phyloP scores from a whole-genome alignment of 2,113 vertebrate species.

The Australoheros scitulus region DNA sequence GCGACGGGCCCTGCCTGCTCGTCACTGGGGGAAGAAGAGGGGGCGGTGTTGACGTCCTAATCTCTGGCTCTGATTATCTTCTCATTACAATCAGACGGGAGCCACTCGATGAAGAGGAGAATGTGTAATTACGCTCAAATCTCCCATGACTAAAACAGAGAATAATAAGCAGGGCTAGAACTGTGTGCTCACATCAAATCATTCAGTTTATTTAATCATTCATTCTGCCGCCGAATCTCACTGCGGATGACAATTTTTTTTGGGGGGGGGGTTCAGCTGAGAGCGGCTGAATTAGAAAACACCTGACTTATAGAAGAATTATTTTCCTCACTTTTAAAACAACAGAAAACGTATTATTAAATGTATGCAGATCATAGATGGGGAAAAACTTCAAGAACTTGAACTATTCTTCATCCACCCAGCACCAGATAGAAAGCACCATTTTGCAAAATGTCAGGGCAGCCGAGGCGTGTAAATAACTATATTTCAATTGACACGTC shows the following conservation, averaged over 20 bases:
- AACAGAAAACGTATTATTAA: neutral
- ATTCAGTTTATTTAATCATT: slow-evolving; percentile 58
- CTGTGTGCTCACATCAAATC: slow-evolving; percentile 48
- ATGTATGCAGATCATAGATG: neutral
- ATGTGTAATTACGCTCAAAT: slow-evolving; percentile 74
- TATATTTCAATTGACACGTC: slow-evolving; percentile 71
- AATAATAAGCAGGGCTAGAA: slow-evolving; percentile 56
- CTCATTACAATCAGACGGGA: slow-evolving; percentile 79
- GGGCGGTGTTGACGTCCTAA: slow-evolving; percentile 71
- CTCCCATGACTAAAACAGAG: slow-evolving; percentile 71
- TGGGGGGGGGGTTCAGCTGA: neutral
- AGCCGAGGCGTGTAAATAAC: slow-evolving; percentile 74
- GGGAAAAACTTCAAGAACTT: slow-evolving; percentile 4
- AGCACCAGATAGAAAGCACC: slow-evolving; percentile 52
- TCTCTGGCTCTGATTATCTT: slow-evolving; percentile 80
- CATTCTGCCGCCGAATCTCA: slow-evolving; percentile 23
- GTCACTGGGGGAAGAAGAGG: slow-evolving; percentile 29
- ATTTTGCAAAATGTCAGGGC: slow-evolving; percentile 63
- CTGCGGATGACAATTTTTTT: neutral
- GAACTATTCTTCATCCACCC: slow-evolving; percentile 28
- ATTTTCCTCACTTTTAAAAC: neutral
- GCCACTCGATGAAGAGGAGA: slow-evolving; percentile 68
- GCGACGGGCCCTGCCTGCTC: slow-evolving; percentile 57
- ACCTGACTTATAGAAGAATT: slow-evolving; percentile 3
- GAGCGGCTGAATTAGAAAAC: neutral